phyloP scores from a whole-genome alignment of 2,113 vertebrate species.

The Stegostoma tigrinum region DNA sequence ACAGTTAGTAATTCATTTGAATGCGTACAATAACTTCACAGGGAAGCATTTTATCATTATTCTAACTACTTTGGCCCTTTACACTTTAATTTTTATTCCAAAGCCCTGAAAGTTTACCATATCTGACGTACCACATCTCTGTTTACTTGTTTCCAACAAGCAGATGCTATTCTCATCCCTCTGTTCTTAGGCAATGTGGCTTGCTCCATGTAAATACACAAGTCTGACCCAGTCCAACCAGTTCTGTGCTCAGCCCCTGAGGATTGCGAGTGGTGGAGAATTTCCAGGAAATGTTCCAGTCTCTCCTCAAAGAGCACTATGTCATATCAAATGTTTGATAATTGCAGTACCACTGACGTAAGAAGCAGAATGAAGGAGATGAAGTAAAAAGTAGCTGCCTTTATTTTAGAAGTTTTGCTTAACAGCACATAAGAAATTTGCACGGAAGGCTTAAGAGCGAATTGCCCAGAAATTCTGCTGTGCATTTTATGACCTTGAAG shows the following conservation, averaged over 20 bases:
- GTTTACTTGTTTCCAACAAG: not conserved
- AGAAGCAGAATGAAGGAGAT: not conserved
- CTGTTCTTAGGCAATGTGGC: not conserved
- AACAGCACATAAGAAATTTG: not conserved
- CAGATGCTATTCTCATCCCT: slow-evolving; percentile 16
- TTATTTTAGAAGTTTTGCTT: not conserved
- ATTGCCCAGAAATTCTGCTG: not conserved
- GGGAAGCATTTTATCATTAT: not conserved
- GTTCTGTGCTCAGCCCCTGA: not conserved
- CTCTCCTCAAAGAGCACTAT: not conserved
- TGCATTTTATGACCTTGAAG: not conserved
- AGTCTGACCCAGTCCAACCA: slow-evolving; percentile 4
- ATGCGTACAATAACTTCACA: not conserved
- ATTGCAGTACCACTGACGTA: not conserved
- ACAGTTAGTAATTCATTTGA: not conserved
- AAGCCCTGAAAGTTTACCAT: not conserved
- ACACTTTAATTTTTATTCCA: not conserved
- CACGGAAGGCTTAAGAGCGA: not conserved
- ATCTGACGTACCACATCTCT: slow-evolving; percentile 9
- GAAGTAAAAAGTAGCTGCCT: not conserved
- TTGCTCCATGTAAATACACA: not conserved
- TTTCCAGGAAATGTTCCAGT: not conserved
- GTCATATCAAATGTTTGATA: not conserved
- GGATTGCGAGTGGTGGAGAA: not conserved
- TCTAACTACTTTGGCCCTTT: not conserved